Evolutionary conservation across 1,140 invertebrate species (phyloP), one percentile per base, ranked within the genome.

Genomic region (Anthonomus grandis): DNA sequence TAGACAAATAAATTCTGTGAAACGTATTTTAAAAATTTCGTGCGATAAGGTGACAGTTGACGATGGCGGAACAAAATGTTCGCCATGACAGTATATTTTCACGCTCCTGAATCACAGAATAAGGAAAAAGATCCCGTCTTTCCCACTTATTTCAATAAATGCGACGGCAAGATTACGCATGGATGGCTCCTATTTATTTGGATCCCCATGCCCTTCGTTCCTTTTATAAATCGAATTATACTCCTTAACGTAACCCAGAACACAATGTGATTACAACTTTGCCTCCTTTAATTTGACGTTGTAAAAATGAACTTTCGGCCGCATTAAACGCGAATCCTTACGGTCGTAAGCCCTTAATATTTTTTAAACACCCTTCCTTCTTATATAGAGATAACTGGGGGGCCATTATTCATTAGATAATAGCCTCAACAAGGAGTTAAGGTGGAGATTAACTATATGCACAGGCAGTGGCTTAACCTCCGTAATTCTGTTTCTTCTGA

Each of bases 201-300:
- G 38, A 39, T 39, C 38, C 18, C 38, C 12, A 39, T 39, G 38
- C 17, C 18, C 38, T 8, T 39, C 38, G 38, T 12, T 39, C 18
- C 18, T 17, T 17, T 39, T 17, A 12, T 39, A 13, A 13, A 39
- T 39, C 38, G 15, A 10, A 39, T 39, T 39, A 39, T 17, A 17
- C 18, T 27, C 21, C 12, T 34, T 27, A 48, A 48, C 45, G 34
- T 48, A 48, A 48, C 6, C 45, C 45, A 48, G 13, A 27, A 19
- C 23, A 19, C 27, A 48, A 48, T 19, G 45, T 48, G 45, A 48
- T 48, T 48, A 48, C 45, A 48, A 27, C 45, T 48, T 48, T 48
- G 45, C 24, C 34, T 48, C 34, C 19, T 3, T n/a, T 48, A 48
- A 48, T 31, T 48, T 15, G 45, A 27, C 12, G 45, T 34, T 34